Evolutionary conservation across 2,113 vertebrate genomes (phyloP), one percentile per base, ranked within the genome.

Genomic region (Bungarus multicinctus): DNA sequence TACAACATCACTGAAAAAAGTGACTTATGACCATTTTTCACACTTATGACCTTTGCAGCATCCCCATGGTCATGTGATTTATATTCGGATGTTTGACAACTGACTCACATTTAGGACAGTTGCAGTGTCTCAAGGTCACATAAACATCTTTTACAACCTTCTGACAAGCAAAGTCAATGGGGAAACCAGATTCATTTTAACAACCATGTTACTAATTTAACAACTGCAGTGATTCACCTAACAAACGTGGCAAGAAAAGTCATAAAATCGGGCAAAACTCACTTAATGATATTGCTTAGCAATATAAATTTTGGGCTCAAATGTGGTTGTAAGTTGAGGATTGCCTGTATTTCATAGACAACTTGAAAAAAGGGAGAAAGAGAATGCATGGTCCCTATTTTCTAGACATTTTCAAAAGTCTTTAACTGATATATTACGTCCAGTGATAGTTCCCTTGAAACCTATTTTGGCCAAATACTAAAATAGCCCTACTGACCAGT

Each of bases 391-490:
- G 1, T 34, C n/a, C 39, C 12, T 20, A 74, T 34, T 81, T 81
- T 34, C 74, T 81, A 43, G n/a, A 55, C 23, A 54, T 91, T 85
- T 87, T 85, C 50, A 85, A 39, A 85, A 39, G 22, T 34, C 8
- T 90, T 74, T 74, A n/a, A 90, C 90, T 86, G 25, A 27, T 39
- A 25, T 88, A 69, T 87, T 81, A 47, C 0, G 43, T 96, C 96
- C 94, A 96, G 95, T 96, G 96, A 94, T 22, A 39, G 93, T 94
- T 95, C 94, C 92, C 92, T 92, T 94, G 94, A 96, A 97, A 96
- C 96, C 95, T 96, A 96, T 96, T 96, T 96, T 96, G 95, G 23
- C 90, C 94, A 94, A 64, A 94, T 91, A 95, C 95, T 96, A 91
- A 95, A 97, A 95, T 95, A 94, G 0, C 50, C 92, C 47, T 95